Evolutionary conservation across 2,888 invertebrate genomes (phyloP).

Genomic region (Sphaerophoria taeniata): DNA sequence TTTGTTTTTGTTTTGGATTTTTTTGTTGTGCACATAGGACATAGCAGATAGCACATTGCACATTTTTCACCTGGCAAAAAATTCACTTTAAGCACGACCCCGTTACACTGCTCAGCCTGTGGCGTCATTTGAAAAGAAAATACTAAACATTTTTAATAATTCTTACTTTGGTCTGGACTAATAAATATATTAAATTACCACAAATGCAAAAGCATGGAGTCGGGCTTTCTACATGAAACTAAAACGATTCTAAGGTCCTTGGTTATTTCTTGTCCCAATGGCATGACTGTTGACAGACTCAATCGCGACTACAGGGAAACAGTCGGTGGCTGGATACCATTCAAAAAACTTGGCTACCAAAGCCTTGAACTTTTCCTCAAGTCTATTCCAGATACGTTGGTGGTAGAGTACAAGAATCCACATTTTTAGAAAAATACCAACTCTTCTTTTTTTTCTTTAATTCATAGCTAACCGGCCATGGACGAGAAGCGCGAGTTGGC

Average conservation of each 20-base stretch:
- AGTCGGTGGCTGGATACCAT: constrained; percentile 78
- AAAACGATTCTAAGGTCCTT: constrained; percentile 79
- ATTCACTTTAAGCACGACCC: no score
- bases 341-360: constrained; percentile 76
- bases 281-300: constrained; percentile 77
- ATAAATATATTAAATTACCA: neutral
- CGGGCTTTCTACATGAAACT: constrained; percentile 76
- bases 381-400: constrained; percentile 78
- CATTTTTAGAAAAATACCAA: neutral
- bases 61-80: no score
- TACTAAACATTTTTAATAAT: neutral
- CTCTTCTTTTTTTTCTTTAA: neutral
- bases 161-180: neutral
- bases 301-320: constrained; percentile 76
- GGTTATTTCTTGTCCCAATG: constrained; percentile 77
- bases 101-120: no score
- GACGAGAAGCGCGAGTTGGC: constrained; percentile 76
- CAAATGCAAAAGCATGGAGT: constrained; percentile 75
- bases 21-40: no score
- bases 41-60: no score
- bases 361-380: constrained; percentile 78
- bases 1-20: no score
- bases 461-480: constrained; percentile 77
- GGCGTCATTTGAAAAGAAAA: no score
- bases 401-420: constrained; percentile 69